phyloP scores from a whole-genome alignment of 2,888 invertebrate species.

The Syritta pipiens region DNA sequence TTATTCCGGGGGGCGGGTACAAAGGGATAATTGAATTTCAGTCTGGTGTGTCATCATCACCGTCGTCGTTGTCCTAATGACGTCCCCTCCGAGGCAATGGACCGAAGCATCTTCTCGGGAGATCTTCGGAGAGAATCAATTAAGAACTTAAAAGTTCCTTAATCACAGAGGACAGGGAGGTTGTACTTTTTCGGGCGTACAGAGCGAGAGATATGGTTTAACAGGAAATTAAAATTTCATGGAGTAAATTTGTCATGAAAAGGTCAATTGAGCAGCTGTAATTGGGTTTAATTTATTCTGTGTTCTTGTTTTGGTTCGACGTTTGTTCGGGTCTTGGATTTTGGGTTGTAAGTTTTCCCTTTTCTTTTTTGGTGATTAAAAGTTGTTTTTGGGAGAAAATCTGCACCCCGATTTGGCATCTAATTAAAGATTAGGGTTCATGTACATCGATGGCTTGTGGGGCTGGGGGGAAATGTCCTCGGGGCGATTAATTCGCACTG shows the following conservation, averaged over 20 bases:
- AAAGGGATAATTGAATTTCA: slow-evolving; percentile 63
- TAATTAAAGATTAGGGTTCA: too few species aligned
- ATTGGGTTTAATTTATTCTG: slow-evolving; percentile 68
- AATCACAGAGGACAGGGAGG: slow-evolving; percentile 54
- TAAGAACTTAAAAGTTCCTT: slow-evolving; percentile 67
- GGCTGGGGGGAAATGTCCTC: too few species aligned
- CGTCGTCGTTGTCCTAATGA: slow-evolving; percentile 20
- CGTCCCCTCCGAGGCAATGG: slow-evolving; percentile 22
- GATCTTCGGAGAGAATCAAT: slow-evolving; percentile 59
- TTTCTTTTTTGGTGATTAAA: slow-evolving; percentile 23
- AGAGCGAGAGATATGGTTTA: slow-evolving; percentile 43
- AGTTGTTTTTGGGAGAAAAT: too few species aligned
- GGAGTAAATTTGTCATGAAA: slow-evolving; percentile 69
- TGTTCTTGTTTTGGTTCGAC: too few species aligned
- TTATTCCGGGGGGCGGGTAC: slow-evolving; percentile 4
- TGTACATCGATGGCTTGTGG: too few species aligned
- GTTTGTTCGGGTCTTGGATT: slow-evolving; percentile 36
- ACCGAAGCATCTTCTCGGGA: slow-evolving; percentile 4
- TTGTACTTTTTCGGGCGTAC: slow-evolving; percentile 32
- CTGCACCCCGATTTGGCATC: too few species aligned
- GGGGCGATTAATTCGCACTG: too few species aligned
- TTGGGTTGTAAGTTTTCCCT: neutral
- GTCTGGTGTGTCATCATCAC: slow-evolving; percentile 13
- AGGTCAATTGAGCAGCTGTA: slow-evolving; percentile 68
- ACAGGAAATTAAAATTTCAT: slow-evolving; percentile 69